Percentiles rank a stretch among this genome's conserved stretches.
Evolutionary conservation across 1,140 invertebrate species (phyloP).

Genomic region (Coenobita brevimanus): DNA sequence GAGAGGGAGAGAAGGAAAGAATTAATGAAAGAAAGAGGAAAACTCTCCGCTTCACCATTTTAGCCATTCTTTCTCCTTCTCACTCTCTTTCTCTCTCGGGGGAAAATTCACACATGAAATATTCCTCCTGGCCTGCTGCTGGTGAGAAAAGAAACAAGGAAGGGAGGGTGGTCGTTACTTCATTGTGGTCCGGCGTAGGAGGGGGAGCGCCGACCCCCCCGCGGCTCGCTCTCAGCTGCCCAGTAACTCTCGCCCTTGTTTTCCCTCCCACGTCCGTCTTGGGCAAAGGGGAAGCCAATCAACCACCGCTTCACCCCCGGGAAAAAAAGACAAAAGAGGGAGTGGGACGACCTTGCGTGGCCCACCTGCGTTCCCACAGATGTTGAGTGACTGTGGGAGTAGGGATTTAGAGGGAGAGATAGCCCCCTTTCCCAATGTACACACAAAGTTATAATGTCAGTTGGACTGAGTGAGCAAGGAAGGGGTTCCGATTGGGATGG

Average conservation of each 20-base stretch:
- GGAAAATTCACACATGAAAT: conserved; percentile 37
- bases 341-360: not conserved
- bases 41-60: not conserved
- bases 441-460: no score
- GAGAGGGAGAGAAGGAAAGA: not conserved
- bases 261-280: conserved; percentile 49
- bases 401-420: not conserved
- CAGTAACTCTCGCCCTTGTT: conserved; percentile 40
- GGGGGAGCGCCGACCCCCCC: not conserved
- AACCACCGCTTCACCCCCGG: conserved; percentile 42
- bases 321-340: not conserved
- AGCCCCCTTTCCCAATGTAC: no score
- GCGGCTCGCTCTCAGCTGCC: conserved; percentile 3
- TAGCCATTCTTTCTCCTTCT: not conserved
- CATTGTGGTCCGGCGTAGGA: conserved; percentile 37
- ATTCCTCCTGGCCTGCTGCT: not conserved
- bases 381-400: not conserved
- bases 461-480: no score
- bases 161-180: conserved; percentile 41
- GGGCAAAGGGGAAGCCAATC: conserved; percentile 41
- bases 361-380: no score
- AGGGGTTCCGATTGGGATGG: no score
- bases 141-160: conserved; percentile 27
- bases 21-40: not conserved
- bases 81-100: conserved; percentile 7